phyloP scores from a whole-genome alignment of 23 tunicate species.

The Corella eumyota region DNA sequence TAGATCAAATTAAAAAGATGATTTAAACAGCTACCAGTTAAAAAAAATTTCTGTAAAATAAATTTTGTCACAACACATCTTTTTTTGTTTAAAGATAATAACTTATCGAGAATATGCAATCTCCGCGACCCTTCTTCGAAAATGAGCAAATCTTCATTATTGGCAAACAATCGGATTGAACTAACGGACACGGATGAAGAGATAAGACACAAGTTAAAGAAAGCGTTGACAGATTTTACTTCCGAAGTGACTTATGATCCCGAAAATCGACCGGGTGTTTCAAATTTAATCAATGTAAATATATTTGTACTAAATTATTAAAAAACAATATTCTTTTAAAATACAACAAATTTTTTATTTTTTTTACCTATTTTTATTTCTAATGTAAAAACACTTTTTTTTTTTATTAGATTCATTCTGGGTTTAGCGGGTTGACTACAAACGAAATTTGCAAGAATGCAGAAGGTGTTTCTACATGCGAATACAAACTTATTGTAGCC shows the following conservation, averaged over 20 bases:
- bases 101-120: slow-evolving; percentile 20
- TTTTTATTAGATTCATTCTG: slow-evolving; percentile 49
- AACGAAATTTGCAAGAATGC: slow-evolving; percentile 38
- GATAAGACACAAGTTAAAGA: slow-evolving; percentile 30
- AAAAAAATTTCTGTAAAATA: no score
- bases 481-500: slow-evolving; percentile 66
- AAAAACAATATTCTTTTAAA: not conserved
- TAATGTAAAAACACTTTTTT: not conserved
- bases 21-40: no score
- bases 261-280: slow-evolving; percentile 67
- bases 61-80: no score
- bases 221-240: slow-evolving; percentile 55
- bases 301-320: no score
- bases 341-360: not conserved
- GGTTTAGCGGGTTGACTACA: slow-evolving; percentile 28
- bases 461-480: slow-evolving; percentile 41
- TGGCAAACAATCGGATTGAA: slow-evolving; percentile 34
- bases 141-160: slow-evolving; percentile 73
- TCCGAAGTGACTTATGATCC: slow-evolving; percentile 84
- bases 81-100: not conserved
- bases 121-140: slow-evolving; percentile 58
- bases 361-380: not conserved
- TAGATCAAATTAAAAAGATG: no score
- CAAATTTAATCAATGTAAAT: slow-evolving; percentile 56
- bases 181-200: slow-evolving; percentile 58